Base-by-base conservation (phyloP, 2,797 vertebrate genomes). In the Dryobates pubescens region DNA sequence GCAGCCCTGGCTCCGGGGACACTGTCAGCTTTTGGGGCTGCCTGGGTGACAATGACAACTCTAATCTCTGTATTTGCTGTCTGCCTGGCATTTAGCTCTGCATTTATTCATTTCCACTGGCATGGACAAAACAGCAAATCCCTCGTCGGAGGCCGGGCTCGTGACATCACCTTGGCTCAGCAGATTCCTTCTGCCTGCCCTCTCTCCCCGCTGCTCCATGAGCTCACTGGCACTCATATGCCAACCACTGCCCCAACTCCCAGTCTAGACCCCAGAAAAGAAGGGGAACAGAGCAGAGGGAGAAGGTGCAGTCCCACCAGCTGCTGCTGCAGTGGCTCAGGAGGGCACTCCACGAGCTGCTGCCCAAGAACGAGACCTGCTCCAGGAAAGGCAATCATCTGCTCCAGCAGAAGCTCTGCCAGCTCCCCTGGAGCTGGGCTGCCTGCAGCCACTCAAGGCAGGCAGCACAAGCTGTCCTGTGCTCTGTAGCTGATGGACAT, bases 111-210 rank as follows among this genome's bases (percentile, higher is more conserved):
- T 87, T 95, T 94, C 94, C 85, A 93, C 94, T 95, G 78, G 92
- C 89, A 53, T 24, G 81, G 94, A 88, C 84, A 94, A 87, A 96
- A 67, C 68, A 70, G 88, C 94, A 96, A 97, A 96, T 92, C 96
- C 91, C 49, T 81, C 17, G 2, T 82, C 79, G 89, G 75, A 68
- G 34, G 6, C 83, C 61, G 27, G 92, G 92, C 92, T 91, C 82
- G 90, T 95, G 94, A 96, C 93, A 90, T 88, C 83, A 71, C 7
- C 72, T 94, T 64, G 84, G 93, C 93, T 94, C 68, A 84, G 91
- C 91, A 92, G 34, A 93, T 93, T 79, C 76, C 95, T 95, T 92
- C 47, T 85, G 51, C 78, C 30, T 68, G 89, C 73, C 53, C n/a
- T 4, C 2, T 34, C 67, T 30, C 41, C 57, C 41, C n/a, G 79